phyloP scores from a whole-genome alignment of 2,797 vertebrate genomes.

The Pogonophryne albipinna region DNA sequence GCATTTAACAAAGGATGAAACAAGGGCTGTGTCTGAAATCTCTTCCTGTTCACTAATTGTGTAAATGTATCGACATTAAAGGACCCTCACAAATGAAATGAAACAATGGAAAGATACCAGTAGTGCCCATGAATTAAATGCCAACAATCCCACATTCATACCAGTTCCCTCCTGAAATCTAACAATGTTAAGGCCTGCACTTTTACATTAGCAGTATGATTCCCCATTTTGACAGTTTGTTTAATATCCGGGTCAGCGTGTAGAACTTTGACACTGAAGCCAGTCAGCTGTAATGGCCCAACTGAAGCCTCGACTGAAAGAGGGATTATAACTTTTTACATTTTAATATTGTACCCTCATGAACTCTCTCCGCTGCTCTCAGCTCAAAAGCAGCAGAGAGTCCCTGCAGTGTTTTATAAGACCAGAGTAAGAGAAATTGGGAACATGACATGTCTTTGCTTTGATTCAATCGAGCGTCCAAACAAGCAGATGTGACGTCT shows the following conservation, averaged over 20 bases:
- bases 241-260: neutral
- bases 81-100: too few relatives aligned
- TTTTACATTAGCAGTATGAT: neutral
- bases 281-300: slow-evolving; percentile 4
- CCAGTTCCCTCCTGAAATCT: neutral
- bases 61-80: neutral
- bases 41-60: too few relatives aligned
- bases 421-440: neutral
- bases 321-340: neutral
- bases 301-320: neutral
- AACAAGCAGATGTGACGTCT: slow-evolving; percentile 28
- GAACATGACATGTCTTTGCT: neutral
- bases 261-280: neutral
- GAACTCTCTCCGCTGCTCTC: slow-evolving; percentile 1
- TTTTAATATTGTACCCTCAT: slow-evolving; percentile 10
- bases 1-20: neutral
- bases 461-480: slow-evolving; percentile 16
- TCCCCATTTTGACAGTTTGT: neutral
- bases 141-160: neutral
- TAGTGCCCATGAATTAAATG: neutral
- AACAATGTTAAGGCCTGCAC: neutral
- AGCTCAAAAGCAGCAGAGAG: slow-evolving; percentile 18
- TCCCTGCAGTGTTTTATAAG: neutral
- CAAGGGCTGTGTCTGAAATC: neutral
- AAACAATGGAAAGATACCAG: neutral